Conservation (phyloP, 1,140 invertebrate species). For the Aphaenogaster rudis region DNA sequence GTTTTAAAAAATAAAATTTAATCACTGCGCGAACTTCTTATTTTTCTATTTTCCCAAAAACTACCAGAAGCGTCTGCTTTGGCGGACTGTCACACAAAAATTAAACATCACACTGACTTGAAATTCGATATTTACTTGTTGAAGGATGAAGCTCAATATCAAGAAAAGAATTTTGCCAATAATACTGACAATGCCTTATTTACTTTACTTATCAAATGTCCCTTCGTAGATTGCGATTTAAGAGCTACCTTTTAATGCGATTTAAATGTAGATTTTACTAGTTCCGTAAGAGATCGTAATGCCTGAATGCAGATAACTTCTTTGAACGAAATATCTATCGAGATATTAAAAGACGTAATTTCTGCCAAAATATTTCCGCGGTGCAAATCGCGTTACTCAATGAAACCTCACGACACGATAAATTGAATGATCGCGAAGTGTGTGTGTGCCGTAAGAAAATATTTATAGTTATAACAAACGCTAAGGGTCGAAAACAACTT, state of each 20-base stretch:
- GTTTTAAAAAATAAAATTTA: too few species aligned
- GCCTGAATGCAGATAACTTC: not conserved
- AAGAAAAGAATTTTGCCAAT: too few species aligned
- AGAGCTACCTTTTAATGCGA: not conserved
- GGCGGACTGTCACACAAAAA: too few species aligned
- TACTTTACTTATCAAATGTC: too few species aligned
- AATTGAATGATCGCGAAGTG: slow-evolving; percentile 1
- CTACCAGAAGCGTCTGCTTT: too few species aligned
- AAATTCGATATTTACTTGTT: too few species aligned
- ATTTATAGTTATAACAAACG: not conserved
- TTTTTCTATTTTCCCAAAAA: too few species aligned
- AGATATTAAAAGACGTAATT: not conserved
- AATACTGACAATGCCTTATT: too few species aligned
- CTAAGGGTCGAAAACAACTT: not conserved
- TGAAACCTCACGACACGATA: not conserved
- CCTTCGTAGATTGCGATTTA: not conserved
- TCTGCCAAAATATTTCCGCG: not conserved
- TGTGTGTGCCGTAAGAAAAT: not conserved
- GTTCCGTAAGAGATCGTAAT: not conserved
- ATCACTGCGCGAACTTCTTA: too few species aligned
- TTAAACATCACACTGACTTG: too few species aligned
- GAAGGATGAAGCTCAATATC: too few species aligned
- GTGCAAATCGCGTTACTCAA: not conserved
- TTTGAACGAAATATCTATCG: not conserved
- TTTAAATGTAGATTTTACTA: not conserved